A percentile compares a stretch with the other conserved stretches of the same genome.
Evolutionary conservation across 2,113 vertebrate species (phyloP).

Genomic region (Ptychochromis oligacanthus): DNA sequence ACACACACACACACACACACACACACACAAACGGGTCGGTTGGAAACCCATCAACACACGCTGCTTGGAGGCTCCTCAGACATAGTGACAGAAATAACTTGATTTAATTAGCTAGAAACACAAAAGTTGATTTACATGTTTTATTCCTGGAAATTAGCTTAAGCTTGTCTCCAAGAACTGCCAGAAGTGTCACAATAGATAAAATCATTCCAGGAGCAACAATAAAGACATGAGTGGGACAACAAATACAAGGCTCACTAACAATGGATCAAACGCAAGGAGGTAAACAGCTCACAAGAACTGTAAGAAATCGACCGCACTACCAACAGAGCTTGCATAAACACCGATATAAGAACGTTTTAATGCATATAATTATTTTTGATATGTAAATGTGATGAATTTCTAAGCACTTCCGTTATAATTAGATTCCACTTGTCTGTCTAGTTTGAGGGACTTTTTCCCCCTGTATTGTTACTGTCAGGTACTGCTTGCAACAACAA

Average conservation of each 20-base stretch:
- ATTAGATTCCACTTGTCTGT: not conserved
- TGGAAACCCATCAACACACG: conserved; percentile 27
- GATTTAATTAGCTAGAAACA: conserved; percentile 40
- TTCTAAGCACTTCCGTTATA: not conserved
- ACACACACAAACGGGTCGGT: not conserved
- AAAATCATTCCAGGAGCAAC: not conserved
- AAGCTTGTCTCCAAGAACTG: not conserved
- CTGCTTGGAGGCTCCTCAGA: conserved; percentile 16
- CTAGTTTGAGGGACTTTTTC: accelerated
- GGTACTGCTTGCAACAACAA: not conserved
- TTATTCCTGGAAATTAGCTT: conserved; percentile 24
- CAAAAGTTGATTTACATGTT: conserved; percentile 13
- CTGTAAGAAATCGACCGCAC: not conserved
- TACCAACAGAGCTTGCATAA: accelerated
- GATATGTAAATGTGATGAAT: not conserved
- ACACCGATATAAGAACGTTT: not conserved
- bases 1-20: not conserved
- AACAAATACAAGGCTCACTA: conserved; percentile 6
- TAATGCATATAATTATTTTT: not conserved
- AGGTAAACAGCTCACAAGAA: not conserved
- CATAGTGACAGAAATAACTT: conserved; percentile 31
- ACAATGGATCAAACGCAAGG: not conserved
- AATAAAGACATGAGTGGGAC: conserved; percentile 5
- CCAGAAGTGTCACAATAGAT: conserved; percentile 8
- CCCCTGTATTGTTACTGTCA: not conserved